Percentiles rank a stretch among this genome's conserved stretches.
phyloP scores from a whole-genome alignment of 2,113 vertebrate genomes.

The Orcinus orca region DNA sequence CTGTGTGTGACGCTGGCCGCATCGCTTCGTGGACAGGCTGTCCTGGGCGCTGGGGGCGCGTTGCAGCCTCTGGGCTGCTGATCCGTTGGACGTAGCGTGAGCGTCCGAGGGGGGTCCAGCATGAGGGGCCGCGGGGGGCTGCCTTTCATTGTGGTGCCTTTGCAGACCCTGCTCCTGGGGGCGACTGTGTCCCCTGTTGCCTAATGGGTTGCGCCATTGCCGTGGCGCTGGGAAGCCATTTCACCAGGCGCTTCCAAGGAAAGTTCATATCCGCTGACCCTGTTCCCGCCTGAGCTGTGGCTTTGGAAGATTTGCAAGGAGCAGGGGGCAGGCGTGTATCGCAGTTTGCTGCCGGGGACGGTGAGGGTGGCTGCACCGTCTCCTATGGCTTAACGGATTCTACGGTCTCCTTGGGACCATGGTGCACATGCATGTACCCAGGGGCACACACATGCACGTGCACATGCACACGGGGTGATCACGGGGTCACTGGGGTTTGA shows the following conservation, averaged over 20 bases:
- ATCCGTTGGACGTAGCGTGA: accelerated
- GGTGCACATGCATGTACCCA: accelerated
- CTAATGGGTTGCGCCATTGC: accelerated
- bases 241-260: accelerated
- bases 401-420: accelerated
- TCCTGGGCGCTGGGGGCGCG: not conserved
- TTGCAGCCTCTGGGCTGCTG: accelerated
- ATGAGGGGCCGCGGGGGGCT: not conserved
- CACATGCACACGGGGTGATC: too few relatives aligned
- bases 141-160: not conserved
- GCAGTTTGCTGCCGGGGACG: accelerated
- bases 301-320: too few relatives aligned
- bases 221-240: accelerated
- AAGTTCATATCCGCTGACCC: accelerated
- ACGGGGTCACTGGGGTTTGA: too few relatives aligned
- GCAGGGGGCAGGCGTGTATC: accelerated
- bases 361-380: accelerated
- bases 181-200: accelerated
- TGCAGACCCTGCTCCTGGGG: not conserved
- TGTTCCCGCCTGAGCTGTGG: too few relatives aligned
- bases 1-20: not conserved
- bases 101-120: not conserved
- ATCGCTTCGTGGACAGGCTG: accelerated
- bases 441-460: accelerated
- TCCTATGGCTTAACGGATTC: accelerated